phyloP scores from a whole-genome alignment of 1,140 invertebrate species.

The Bombus cullumanus region DNA sequence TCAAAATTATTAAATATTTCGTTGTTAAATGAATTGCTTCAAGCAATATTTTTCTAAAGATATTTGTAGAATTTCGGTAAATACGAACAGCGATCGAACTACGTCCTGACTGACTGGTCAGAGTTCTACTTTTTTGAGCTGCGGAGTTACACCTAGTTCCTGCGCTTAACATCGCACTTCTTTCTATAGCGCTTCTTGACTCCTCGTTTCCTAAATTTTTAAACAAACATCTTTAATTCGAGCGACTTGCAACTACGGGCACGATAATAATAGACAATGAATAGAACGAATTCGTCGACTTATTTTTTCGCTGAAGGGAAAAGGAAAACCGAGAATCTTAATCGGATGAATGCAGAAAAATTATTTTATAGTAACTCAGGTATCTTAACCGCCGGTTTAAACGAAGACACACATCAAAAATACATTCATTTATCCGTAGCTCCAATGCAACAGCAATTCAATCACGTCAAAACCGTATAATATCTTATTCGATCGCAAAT shows the following conservation, averaged over 20 bases:
- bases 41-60: neutral
- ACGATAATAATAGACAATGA: neutral
- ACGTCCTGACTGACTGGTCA: constrained; percentile 25
- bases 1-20: too few species aligned
- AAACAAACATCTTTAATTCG: constrained; percentile 1
- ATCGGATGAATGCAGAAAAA: too few species aligned
- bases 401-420: neutral
- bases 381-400: neutral
- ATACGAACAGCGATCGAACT: constrained; percentile 42
- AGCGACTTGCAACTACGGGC: neutral
- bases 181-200: constrained; percentile 8
- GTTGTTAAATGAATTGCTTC: neutral
- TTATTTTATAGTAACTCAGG: neutral
- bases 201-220: constrained; percentile 35
- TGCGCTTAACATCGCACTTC: constrained; percentile 5
- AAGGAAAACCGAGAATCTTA: neutral
- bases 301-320: neutral
- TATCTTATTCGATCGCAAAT: too few species aligned
- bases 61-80: neutral
- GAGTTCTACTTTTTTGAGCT: constrained; percentile 42
- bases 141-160: neutral
- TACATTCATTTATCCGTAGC: neutral
- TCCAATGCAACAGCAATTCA: neutral
- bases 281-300: neutral
- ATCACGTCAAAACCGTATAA: neutral